These are phyloP conservation scores for roundworm (Caenorhabditis elegans) DNA, from an alignment of 1,140 invertebrate species.

Conservation along the genomic window DNA sequence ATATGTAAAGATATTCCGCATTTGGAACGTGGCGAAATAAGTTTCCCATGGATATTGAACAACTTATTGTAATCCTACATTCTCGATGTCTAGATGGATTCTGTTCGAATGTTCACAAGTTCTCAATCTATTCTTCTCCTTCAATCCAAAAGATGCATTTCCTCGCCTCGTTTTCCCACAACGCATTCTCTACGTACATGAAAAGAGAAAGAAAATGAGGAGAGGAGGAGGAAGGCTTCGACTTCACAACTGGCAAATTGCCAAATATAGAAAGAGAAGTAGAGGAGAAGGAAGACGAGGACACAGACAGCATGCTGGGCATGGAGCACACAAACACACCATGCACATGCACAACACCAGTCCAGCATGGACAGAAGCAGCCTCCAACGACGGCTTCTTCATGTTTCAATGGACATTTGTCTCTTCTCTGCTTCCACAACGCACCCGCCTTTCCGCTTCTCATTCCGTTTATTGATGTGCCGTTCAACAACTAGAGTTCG, in stretches of 20 bases:
- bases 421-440: background rate
- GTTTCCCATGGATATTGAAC: too few relatives aligned
- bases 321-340: constrained; percentile 5
- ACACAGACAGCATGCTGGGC: background rate
- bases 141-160: background rate
- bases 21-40: too few relatives aligned
- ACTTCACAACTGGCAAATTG: constrained; percentile 33
- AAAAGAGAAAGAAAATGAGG: background rate
- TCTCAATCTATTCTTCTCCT: background rate
- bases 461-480: background rate
- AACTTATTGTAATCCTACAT: too few relatives aligned
- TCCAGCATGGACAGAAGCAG: background rate
- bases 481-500: too few relatives aligned
- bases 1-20: too few relatives aligned
- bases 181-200: background rate
- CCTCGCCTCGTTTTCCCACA: background rate
- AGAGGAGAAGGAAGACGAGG: background rate
- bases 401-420: constrained; percentile 32
- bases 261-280: constrained; percentile 31
- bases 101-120: too few relatives aligned
- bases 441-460: background rate
- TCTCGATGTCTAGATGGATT: too few relatives aligned
- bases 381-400: constrained; percentile 17
- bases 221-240: constrained; percentile 4
- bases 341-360: background rate